Conservation (phyloP, 2,797 vertebrate species). For the Merluccius polli region DNA sequence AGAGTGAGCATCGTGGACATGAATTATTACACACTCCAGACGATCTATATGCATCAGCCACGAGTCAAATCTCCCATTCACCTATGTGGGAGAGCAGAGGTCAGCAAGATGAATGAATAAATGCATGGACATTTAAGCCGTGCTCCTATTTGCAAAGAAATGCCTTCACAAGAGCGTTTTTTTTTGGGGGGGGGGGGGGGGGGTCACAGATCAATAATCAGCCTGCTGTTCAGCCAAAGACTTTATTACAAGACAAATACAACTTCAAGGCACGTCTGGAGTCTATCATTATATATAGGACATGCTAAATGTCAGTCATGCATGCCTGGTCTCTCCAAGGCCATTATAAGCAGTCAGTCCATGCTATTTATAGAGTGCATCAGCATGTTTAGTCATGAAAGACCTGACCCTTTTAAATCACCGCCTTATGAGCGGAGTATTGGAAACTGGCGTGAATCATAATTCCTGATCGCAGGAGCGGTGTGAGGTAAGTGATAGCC, state of each 20-base stretch:
- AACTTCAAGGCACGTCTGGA: conserved; percentile 47
- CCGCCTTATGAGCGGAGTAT: conserved; percentile 33
- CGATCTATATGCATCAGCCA: conserved; percentile 21
- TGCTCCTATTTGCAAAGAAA: conserved; percentile 55
- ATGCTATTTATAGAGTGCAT: conserved; percentile 60
- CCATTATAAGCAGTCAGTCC: conserved; percentile 51
- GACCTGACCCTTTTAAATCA: conserved; percentile 59
- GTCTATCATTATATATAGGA: conserved; percentile 55
- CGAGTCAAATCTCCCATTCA: conserved; percentile 22
- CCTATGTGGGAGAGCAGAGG: conserved; percentile 13
- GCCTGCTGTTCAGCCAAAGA: conserved; percentile 32
- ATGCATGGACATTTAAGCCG: conserved; percentile 49
- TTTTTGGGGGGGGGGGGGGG: not conserved
- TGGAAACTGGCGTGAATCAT: conserved; percentile 31
- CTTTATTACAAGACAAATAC: conserved; percentile 44
- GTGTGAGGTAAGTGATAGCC: not conserved
- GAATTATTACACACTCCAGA: not conserved
- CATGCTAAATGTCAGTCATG: conserved; percentile 64
- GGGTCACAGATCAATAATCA: conserved; percentile 60
- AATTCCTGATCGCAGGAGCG: conserved; percentile 20
- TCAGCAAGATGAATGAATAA: conserved; percentile 52
- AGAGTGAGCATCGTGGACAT: not conserved
- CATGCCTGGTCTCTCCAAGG: conserved; percentile 49
- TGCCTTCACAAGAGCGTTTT: conserved; percentile 36
- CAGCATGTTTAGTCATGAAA: conserved; percentile 65